phyloP scores from a whole-genome alignment of 2,888 invertebrate genomes.

The Drosophila subquinaria region DNA sequence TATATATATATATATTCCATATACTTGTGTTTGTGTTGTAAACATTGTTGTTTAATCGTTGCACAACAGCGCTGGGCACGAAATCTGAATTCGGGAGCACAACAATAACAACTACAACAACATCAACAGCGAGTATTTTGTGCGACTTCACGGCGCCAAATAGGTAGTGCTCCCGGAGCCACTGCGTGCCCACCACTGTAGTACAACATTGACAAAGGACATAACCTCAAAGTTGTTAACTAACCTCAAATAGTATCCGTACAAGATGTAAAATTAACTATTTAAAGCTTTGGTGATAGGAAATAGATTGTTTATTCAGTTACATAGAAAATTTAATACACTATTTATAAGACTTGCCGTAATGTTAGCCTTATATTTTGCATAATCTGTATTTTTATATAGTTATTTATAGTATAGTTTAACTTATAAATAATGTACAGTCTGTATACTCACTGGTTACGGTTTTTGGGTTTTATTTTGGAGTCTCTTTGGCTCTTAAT shows the following conservation, averaged over 20 bases:
- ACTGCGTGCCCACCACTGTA: neutral
- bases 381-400: neutral
- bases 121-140: too few relatives aligned
- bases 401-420: neutral
- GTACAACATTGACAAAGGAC: conserved; percentile 30
- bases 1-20: conserved; percentile 19
- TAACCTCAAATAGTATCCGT: conserved; percentile 9
- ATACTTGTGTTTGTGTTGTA: conserved; percentile 41
- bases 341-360: neutral
- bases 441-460: neutral
- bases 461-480: neutral
- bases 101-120: too few relatives aligned
- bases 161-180: too few relatives aligned
- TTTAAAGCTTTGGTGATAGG: neutral
- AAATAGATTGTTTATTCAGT: conserved; percentile 1
- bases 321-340: neutral
- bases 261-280: conserved; percentile 5
- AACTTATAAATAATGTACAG: neutral
- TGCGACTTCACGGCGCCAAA: too few relatives aligned
- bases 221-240: conserved; percentile 35
- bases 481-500: neutral
- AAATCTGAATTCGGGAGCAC: too few relatives aligned
- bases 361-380: neutral
- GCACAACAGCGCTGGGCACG: conserved; percentile 14
- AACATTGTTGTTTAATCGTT: conserved; percentile 47